A percentile compares a stretch with the other conserved stretches of the same genome.
These are phyloP conservation scores for Orthonyx spaldingii DNA, from an alignment of 2,113 vertebrate species.

Conservation along the genomic window DNA sequence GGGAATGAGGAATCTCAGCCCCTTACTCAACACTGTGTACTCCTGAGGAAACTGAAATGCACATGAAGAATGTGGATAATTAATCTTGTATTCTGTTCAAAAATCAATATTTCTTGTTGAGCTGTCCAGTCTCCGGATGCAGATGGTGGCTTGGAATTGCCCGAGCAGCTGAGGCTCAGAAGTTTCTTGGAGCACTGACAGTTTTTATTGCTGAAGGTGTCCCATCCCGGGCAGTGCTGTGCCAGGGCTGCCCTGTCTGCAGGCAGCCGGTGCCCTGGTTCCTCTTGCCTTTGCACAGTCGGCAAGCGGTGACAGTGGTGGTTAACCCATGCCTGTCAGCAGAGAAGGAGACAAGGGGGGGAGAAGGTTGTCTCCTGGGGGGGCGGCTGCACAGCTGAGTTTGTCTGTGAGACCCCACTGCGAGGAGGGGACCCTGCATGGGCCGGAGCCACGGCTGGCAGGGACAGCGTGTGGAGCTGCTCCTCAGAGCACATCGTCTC, in stretches of 20 bases:
- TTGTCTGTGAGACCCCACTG: background rate
- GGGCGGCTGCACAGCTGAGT: background rate
- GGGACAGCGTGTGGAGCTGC: background rate
- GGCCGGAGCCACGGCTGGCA: accelerated
- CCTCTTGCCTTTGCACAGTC: background rate
- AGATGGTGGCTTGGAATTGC: background rate
- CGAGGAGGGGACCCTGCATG: accelerated
- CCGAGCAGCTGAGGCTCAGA: background rate
- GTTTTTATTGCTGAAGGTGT: background rate
- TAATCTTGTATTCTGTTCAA: background rate
- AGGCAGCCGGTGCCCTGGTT: background rate
- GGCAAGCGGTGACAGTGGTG: background rate
- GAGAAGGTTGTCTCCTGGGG: background rate
- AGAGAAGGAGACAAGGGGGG: background rate
- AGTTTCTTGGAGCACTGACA: background rate
- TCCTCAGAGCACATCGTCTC: accelerated
- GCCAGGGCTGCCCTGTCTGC: background rate
- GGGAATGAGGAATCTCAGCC: background rate
- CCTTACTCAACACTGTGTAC: accelerated
- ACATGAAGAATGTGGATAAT: background rate
- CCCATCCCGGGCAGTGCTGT: background rate
- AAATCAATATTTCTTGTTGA: conserved; percentile 24
- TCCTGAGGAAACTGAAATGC: background rate
- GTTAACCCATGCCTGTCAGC: background rate
- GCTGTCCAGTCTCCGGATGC: background rate